Percentiles rank a stretch among this genome's conserved stretches.
These are phyloP conservation scores for Achlya flavicornis DNA, from an alignment of 2,888 invertebrate species.

Conservation along the genomic window DNA sequence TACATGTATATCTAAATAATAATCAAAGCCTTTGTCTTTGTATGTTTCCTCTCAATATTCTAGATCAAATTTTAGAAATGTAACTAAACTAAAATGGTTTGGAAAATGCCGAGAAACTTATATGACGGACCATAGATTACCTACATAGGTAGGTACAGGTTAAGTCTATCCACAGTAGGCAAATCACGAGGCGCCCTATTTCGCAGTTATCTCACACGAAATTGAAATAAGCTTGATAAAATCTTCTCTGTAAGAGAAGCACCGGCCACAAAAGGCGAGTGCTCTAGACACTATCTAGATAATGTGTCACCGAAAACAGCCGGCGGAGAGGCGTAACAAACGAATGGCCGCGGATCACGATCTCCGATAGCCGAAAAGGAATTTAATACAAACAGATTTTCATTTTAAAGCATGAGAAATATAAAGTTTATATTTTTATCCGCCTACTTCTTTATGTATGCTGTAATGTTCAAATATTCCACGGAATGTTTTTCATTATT, in stretches of 20 bases:
- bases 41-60: too few relatives aligned
- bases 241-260: constrained; percentile 61
- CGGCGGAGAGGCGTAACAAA: constrained; percentile 60
- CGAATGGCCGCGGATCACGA: constrained; percentile 52
- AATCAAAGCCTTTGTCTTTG: too few relatives aligned
- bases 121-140: too few relatives aligned
- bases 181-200: constrained; percentile 48
- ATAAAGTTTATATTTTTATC: not conserved
- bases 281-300: constrained; percentile 69
- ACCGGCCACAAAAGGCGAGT: constrained; percentile 63
- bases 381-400: constrained; percentile 23
- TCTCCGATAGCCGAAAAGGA: constrained; percentile 56
- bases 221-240: constrained; percentile 70
- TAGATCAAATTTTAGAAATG: too few relatives aligned
- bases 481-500: constrained; percentile 11
- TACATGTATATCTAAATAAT: too few relatives aligned
- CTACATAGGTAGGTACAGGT: not conserved
- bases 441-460: constrained; percentile 6
- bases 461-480: constrained; percentile 30
- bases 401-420: constrained; percentile 7
- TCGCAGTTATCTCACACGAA: constrained; percentile 59
- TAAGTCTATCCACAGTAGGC: constrained; percentile 17
- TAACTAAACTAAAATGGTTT: too few relatives aligned
- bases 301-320: constrained; percentile 66
- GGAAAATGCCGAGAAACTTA: too few relatives aligned